Conservation (phyloP, 1,140 invertebrate genomes). For the Zaprionus tsacasi region DNA sequence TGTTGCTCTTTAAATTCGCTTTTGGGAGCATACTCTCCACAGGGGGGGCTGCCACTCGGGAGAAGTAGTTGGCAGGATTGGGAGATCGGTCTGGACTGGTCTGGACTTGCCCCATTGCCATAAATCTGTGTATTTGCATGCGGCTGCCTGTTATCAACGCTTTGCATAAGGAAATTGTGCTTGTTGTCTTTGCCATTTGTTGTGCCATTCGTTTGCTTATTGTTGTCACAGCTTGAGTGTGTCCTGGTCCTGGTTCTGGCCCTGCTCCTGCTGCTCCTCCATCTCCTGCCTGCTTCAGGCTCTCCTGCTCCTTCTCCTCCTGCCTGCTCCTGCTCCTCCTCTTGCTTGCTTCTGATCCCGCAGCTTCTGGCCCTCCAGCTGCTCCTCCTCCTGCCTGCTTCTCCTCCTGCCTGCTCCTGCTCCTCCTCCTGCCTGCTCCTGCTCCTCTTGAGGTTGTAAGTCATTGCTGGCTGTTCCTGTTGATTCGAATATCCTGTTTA, state of each 20-base stretch:
- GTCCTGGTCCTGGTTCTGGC: conserved; percentile 29
- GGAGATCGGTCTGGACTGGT: background rate
- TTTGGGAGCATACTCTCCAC: background rate
- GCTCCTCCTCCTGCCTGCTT: background rate
- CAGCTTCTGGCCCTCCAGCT: too few species aligned
- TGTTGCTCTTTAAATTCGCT: conserved; percentile 13
- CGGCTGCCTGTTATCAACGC: conserved; percentile 74
- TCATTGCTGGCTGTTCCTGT: conserved; percentile 51
- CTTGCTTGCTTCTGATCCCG: conserved; percentile 27
- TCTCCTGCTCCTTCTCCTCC: background rate
- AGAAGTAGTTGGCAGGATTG: background rate
- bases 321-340: conserved; percentile 17
- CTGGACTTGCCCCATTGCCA: conserved; percentile 26
- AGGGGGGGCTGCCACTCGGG: background rate
- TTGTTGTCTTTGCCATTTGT: conserved; percentile 72
- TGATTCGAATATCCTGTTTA: conserved; percentile 79
- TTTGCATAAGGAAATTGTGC: conserved; percentile 80
- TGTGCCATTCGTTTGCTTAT: conserved; percentile 53
- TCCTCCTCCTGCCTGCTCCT: conserved; percentile 25
- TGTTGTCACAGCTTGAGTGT: conserved; percentile 38
- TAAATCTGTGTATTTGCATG: conserved; percentile 82
- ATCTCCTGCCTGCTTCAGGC: too few species aligned
- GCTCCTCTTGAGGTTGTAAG: conserved; percentile 21
- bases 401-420: conserved; percentile 9
- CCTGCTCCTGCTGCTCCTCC: too few species aligned